phyloP scores from a whole-genome alignment of 2,113 vertebrate genomes.

The Poecilia latipinna region DNA sequence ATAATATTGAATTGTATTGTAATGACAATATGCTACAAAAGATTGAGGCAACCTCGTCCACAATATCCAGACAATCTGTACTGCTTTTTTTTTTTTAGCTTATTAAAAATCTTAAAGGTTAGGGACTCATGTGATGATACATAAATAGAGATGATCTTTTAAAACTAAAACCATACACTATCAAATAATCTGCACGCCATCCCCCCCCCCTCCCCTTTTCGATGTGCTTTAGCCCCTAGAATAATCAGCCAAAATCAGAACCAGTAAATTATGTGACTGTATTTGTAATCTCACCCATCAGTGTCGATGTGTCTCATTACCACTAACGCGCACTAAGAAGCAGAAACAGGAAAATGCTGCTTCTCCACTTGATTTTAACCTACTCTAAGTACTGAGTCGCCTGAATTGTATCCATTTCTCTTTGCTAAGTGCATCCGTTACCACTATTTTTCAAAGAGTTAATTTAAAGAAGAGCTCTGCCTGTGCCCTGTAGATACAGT shows the following conservation, averaged over 20 bases:
- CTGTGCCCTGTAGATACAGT: neutral
- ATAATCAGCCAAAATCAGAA: neutral
- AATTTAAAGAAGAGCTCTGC: conserved; percentile 16
- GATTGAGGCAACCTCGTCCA: no score
- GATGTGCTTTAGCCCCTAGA: neutral
- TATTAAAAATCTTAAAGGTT: no score
- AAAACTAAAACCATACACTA: no score
- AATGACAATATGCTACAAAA: no score
- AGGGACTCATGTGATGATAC: no score
- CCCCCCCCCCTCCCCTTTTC: no score
- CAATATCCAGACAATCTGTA: no score
- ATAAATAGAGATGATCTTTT: no score
- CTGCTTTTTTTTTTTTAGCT: no score
- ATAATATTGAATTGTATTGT: no score
- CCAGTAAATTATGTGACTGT: neutral
- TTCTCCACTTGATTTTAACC: neutral
- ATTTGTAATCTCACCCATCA: neutral
- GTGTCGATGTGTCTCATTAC: neutral
- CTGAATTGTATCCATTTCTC: conserved; percentile 2
- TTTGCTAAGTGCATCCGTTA: neutral
- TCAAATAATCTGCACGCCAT: no score
- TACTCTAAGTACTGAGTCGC: conserved; percentile 3
- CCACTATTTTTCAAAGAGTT: neutral
- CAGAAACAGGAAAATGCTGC: neutral
- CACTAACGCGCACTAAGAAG: neutral